A percentile compares a stretch with the other conserved stretches of the same genome.
These are phyloP conservation scores for Paradisaea rubra DNA, from an alignment of 2,113 vertebrate species.

Conservation along the genomic window DNA sequence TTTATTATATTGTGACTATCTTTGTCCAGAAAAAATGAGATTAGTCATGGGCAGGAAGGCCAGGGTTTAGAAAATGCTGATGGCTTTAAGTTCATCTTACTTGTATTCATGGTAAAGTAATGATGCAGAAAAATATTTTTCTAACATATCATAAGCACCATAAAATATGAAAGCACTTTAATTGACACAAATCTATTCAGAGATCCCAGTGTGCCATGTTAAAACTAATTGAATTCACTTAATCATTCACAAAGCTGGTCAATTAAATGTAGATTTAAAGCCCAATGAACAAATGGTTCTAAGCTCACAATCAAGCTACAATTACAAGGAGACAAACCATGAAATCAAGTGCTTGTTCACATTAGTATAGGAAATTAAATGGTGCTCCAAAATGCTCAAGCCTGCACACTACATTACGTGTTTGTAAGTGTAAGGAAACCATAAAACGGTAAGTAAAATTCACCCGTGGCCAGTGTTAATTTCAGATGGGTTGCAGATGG, in stretches of 20 bases:
- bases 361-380: conserved; percentile 57
- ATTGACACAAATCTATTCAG: conserved; percentile 39
- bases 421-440: conserved; percentile 6
- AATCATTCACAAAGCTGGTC: conserved; percentile 32
- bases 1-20: background rate
- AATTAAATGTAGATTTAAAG: conserved; percentile 49
- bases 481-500: background rate
- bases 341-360: conserved; percentile 63
- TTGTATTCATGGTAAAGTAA: conserved; percentile 7
- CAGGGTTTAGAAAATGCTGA: background rate
- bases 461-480: background rate
- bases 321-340: conserved; percentile 59
- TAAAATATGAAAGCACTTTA: conserved; percentile 28
- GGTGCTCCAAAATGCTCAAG: conserved; percentile 8
- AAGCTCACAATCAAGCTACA: conserved; percentile 47
- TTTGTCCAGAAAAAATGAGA: background rate
- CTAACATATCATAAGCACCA: conserved; percentile 18
- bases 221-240: conserved; percentile 60
- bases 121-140: conserved; percentile 49
- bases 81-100: background rate
- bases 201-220: conserved; percentile 31
- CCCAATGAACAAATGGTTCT: conserved; percentile 44
- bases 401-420: conserved; percentile 16
- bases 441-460: conserved; percentile 29
- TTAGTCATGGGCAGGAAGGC: background rate